Evolutionary conservation across 2,797 vertebrate species (phyloP).

Genomic region (Bothrops alternatus): DNA sequence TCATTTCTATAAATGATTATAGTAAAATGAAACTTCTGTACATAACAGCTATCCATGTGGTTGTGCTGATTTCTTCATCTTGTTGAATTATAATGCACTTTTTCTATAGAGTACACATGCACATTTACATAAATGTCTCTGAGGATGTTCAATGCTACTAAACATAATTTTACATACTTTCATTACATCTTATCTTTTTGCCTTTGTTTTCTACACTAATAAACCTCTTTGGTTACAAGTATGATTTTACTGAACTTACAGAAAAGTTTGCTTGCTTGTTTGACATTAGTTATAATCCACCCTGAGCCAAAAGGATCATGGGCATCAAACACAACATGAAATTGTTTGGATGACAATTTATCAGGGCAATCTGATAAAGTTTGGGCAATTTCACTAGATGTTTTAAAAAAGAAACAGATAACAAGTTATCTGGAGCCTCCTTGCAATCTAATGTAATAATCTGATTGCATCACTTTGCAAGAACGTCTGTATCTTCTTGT

Average conservation of each 20-base stretch:
- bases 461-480: constrained; percentile 56
- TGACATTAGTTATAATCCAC: background rate
- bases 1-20: background rate
- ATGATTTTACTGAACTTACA: background rate
- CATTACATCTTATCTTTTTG: background rate
- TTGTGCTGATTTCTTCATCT: background rate
- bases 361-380: constrained; percentile 15
- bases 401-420: constrained; percentile 32
- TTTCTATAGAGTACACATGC: background rate
- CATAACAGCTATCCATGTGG: background rate
- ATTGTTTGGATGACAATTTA: constrained; percentile 24
- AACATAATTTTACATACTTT: background rate
- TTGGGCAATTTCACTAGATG: constrained; percentile 15
- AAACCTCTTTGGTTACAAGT: background rate
- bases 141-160: background rate
- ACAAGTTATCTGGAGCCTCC: constrained; percentile 36
- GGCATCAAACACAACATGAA: background rate
- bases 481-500: constrained; percentile 51
- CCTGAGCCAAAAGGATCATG: background rate
- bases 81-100: background rate
- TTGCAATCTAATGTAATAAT: constrained; percentile 41
- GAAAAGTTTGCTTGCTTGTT: background rate
- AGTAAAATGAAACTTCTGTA: background rate
- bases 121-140: background rate
- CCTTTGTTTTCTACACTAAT: background rate